Evolutionary conservation across 2,888 invertebrate species (phyloP), one percentile per base, ranked within the genome.

Genomic region (Polietes domitor): DNA sequence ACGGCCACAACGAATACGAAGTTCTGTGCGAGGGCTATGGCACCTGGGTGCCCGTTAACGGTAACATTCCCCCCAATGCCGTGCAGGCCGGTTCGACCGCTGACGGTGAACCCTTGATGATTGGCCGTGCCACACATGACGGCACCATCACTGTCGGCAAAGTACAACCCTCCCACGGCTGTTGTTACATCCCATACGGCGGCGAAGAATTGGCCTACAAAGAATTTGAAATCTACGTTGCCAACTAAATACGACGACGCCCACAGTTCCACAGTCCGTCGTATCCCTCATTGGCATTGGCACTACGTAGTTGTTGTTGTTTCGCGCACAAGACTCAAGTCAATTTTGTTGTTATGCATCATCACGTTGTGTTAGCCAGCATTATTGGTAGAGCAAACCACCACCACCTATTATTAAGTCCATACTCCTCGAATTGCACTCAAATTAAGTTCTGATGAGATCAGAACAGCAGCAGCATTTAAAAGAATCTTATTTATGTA

Each of bases 101-200:
- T 89, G 95, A 96, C 37, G 97, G 97, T 0, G 97, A 97, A 89
- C 94, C 96, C 0, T 93, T 97, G 1, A 97, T 94, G 92, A 93
- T 97, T 47, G 97, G 97, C 17, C 94, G 97, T 85, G 96, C 95
- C 0, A 93, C 93, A 50, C 96, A 97, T 89, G 96, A 97, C 87
- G 96, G 95, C 80, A 94, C 95, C 81, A 86, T 96, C 65, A 96
- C 96, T 26, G 94, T 95, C 28, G 97, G 97, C 89, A 97, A 97
- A 93, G 95, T 97, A 1, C 97, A 97, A 88, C 95, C 95, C 47
- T 96, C 96, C 9, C 97, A 97, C 89, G 95, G 94, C 28, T 95
- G 95, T 75, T 95, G 96, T 91, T 97, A 97, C 94, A 96, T 97
- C 92, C 94, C 97, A 15, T 97, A 95, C 90, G 96, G 93, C 0